Evolutionary conservation across 2,888 invertebrate genomes (phyloP), one percentile per base, ranked within the genome.

Genomic region (Doris montereyensis): DNA sequence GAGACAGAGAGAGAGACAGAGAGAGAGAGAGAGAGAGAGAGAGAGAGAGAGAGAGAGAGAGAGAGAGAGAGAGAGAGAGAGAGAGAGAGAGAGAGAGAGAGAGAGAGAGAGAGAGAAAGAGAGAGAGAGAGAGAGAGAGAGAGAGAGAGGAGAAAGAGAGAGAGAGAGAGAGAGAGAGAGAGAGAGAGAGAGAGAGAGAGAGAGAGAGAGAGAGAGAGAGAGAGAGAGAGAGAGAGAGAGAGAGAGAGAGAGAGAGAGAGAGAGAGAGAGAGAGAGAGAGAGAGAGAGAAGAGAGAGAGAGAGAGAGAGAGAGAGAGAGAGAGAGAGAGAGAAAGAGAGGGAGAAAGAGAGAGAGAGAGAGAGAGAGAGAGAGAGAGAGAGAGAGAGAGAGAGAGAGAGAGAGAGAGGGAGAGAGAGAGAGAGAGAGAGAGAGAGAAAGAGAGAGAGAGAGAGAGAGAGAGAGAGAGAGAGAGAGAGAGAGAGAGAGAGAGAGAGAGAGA

Each of bases 241-340:
- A 60, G 52, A 41, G 52, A 41, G 52, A 41, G 52, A 41, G 52
- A 41, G 52, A 41, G 52, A 41, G 52, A 41, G 52, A 41, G 52
- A 41, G 52, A 41, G 52, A 41, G 52, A 41, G 52, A 41, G 52
- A 41, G 52, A 80, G 21, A 5, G 81, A 77, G 24, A 81, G 13
- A 1, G 83, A 81, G 13, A 82, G 82, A 32, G 78, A n/a, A 80
- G n/a, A 71, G 58, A 13, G 79, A 32, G 8, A 82, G 82, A 24
- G 76, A 35, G 5, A 82, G 81, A 72, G 82, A 35, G 65, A 82
- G 70, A 21, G 81, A 26, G 1, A 81, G 82, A 13, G 60, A 28
- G 34, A 58, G 65, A n/a, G 58, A 76, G 10, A 80, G 79, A 21
- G 81, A 80, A 10, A 71, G 52, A 24, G 71, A 78, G n/a, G 78